A percentile compares a stretch with the other conserved stretches of the same genome.
These are phyloP conservation scores for Neodiprion pinetum DNA, from an alignment of 1,140 invertebrate genomes.

Conservation along the genomic window DNA sequence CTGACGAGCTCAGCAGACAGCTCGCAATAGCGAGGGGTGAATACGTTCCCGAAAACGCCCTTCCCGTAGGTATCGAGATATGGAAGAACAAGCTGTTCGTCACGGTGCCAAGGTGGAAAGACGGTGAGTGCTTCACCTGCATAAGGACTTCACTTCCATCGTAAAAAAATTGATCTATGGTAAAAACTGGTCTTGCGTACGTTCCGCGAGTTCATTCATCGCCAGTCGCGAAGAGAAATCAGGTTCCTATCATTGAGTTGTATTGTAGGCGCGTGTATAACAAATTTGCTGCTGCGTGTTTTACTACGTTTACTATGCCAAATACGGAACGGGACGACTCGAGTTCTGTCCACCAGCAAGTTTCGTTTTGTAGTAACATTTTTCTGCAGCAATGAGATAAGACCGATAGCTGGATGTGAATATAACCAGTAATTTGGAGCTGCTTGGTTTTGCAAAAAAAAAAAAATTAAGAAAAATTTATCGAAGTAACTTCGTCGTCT, in stretches of 20 bases:
- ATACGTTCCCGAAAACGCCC: slow-evolving; percentile 74
- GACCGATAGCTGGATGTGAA: too few relatives aligned
- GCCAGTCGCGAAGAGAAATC: background rate
- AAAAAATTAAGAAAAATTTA: too few relatives aligned
- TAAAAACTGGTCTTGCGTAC: background rate
- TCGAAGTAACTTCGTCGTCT: too few relatives aligned
- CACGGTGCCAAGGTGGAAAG: slow-evolving; percentile 77
- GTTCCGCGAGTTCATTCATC: background rate
- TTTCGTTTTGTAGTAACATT: too few relatives aligned
- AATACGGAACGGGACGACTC: too few relatives aligned
- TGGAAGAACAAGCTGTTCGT: slow-evolving; percentile 81
- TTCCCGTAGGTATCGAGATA: slow-evolving; percentile 81
- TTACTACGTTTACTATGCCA: too few relatives aligned
- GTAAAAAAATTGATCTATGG: background rate
- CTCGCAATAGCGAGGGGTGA: slow-evolving; percentile 69
- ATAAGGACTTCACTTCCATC: background rate
- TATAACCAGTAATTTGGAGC: too few relatives aligned
- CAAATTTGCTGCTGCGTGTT: too few relatives aligned
- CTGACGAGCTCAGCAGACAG: slow-evolving; percentile 65
- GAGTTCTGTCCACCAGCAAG: too few relatives aligned
- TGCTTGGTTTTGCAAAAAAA: too few relatives aligned
- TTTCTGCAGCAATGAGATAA: too few relatives aligned
- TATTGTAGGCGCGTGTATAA: too few relatives aligned
- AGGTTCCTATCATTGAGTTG: background rate
- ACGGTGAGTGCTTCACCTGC: slow-evolving; percentile 56